Evolutionary conservation across 2,888 invertebrate genomes (phyloP), one percentile per base, ranked within the genome.

Genomic region (Melanostoma scalare): DNA sequence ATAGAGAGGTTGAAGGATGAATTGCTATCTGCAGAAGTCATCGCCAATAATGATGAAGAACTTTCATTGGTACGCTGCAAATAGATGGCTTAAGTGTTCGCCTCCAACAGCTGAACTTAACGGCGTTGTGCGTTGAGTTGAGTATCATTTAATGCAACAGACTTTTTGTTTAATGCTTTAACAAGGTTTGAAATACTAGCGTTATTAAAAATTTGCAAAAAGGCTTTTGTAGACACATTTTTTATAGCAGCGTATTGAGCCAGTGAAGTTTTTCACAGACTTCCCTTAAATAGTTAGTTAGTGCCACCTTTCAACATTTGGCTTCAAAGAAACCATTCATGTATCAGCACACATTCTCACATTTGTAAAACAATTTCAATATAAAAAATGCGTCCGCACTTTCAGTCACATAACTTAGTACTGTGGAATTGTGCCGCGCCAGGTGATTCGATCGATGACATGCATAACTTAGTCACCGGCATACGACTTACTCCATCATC

Each of bases 21-120:
- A 73, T 78, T 69, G 78, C 63, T 78, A 80, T 82, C 82, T 82
- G 78, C 56, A 69, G 82, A 78, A 77, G 82, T 78, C 82, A 82
- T 82, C 82, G 73, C 38, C 61, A 69, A 73, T 82, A 73, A 78
- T 78, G 82, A 82, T 77, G 77, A 69, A 82, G 77, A 77, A 82
- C 74, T 67, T 67, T 67, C 71, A 46, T 73, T 63, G 46, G 53
- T 56, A 6, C 6, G 52, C 40, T 67, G 56, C 2, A 46, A 20
- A 63, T 52, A 40, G 68, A 69, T 63, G 55, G 69, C 40, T 61
- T 46, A 50, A 44, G 44, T 67, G 65, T 46, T 53, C 50, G 68
- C 68, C 67, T 48, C 9, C 72, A 72, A 61, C 33, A 73, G 72
- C 69, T 77, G 52, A 77, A 75, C 56, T 68, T 82, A 82, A 78